Evolutionary conservation across 2,888 invertebrate genomes (phyloP).

Genomic region (Agrochola lychnidis): DNA sequence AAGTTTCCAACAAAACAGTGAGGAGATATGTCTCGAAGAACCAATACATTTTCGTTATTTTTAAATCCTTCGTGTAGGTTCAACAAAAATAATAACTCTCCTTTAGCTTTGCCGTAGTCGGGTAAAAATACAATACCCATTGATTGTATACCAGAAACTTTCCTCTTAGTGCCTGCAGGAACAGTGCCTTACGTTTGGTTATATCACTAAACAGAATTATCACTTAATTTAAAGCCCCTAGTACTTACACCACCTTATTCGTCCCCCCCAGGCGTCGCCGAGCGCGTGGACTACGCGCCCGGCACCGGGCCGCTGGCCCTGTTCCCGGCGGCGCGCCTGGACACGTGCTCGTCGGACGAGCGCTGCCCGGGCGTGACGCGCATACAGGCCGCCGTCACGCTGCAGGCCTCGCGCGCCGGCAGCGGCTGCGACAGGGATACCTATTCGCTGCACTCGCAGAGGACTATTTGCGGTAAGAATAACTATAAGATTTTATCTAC

Average conservation of each 20-base stretch:
- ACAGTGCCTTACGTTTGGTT: not conserved
- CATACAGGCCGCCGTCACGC: constrained; percentile 91
- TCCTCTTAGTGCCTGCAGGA: no score
- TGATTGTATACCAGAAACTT: no score
- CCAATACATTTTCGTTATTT: not conserved
- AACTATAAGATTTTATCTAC: not conserved
- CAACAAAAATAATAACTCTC: no score
- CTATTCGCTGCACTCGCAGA: constrained; percentile 95
- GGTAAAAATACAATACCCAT: no score
- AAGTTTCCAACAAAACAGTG: not conserved
- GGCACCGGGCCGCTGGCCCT: constrained; percentile 95
- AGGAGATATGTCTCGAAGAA: not conserved
- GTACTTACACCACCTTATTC: not conserved
- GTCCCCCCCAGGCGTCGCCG: constrained; percentile 92
- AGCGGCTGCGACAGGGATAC: constrained; percentile 98
- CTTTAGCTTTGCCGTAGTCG: no score
- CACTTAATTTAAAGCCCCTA: not conserved
- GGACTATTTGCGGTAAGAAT: constrained; percentile 94
- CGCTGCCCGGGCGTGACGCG: constrained; percentile 94
- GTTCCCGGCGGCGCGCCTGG: constrained; percentile 96
- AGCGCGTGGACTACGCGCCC: constrained; percentile 96
- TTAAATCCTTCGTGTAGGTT: not conserved
- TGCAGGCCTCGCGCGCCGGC: constrained; percentile 96
- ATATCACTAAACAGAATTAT: no score
- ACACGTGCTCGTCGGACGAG: constrained; percentile 97